Evolutionary conservation across 2,888 invertebrate genomes (phyloP).

Genomic region (Crepidodera aurea): DNA sequence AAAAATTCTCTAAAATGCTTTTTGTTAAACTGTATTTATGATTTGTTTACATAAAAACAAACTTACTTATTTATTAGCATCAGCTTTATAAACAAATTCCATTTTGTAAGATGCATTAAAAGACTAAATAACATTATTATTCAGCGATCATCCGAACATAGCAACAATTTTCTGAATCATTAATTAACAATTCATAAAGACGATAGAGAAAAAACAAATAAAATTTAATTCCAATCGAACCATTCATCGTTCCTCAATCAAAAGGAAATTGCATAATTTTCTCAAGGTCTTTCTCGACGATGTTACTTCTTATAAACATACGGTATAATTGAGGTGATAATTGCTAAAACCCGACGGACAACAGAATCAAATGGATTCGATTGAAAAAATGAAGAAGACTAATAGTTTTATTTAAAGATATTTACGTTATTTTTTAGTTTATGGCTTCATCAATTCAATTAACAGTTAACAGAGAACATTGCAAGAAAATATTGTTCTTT

Average conservation of each 20-base stretch:
- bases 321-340: constrained; percentile 20
- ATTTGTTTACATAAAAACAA: too few species aligned
- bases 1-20: too few species aligned
- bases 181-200: not conserved
- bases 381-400: not conserved
- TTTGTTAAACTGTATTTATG: too few species aligned
- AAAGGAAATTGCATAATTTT: constrained; percentile 21
- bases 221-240: constrained; percentile 6
- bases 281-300: constrained; percentile 8
- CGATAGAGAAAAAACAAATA: not conserved
- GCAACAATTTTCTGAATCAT: not conserved
- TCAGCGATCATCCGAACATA: too few species aligned
- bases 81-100: too few species aligned
- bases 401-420: not conserved
- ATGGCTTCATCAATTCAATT: too few species aligned
- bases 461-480: too few species aligned
- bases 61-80: too few species aligned
- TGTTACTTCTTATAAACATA: not conserved
- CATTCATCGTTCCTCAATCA: constrained; percentile 14
- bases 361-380: not conserved
- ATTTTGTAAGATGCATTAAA: too few species aligned
- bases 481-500: too few species aligned
- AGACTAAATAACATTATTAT: too few species aligned
- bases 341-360: constrained; percentile 8
- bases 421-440: not conserved